Base-by-base conservation (phyloP, 2,113 vertebrate species). In the Maccullochella peelii region DNA sequence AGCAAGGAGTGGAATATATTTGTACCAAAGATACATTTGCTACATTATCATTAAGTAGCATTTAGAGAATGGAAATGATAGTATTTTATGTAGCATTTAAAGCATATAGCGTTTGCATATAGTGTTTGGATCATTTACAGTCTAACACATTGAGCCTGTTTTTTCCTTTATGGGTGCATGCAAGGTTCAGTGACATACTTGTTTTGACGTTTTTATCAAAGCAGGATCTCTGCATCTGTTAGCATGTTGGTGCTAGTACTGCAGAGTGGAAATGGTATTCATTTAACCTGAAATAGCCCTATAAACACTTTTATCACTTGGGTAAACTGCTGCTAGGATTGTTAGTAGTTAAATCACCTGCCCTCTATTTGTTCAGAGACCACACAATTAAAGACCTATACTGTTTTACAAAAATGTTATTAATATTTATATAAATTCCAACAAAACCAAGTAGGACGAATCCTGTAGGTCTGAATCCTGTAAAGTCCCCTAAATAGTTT, bases 1-100 rank as follows among this genome's bases (percentile, higher is more conserved):
- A 80, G 77, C 30, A 33, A 70, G 61, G 62, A 85, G 57, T 15
- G 55, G 59, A 74, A 80, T 87, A 75, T 82, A 84, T 72, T 75
- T 86, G 66, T 55, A 21, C 66, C 59, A 6, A 36, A 72, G 73
- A 23, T 66, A 57, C 33, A 69, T 80, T 59, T 74, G 63, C 57
- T 71, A 1, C 59, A 74, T 66, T 66, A 72, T 72, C 65, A 49
- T 66, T 57, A 30, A 79, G 73, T 42, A 11, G 61, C 47, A 71
- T 73, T 71, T 69, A 27, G 36, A 77, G 36, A 79, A 11, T 52
- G 52, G 44, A 40, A 63, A 65, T 81, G 0, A 38, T 87, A 44
- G 5, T 30, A 30, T 63, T 71, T 55, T 9, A 33, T 74, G 71
- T 52, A 20, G 14, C 21, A n/a, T 66, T 58, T 69, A 58, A 67